Conservation (phyloP, 2,113 vertebrate genomes). For the Callionymus lyra region DNA sequence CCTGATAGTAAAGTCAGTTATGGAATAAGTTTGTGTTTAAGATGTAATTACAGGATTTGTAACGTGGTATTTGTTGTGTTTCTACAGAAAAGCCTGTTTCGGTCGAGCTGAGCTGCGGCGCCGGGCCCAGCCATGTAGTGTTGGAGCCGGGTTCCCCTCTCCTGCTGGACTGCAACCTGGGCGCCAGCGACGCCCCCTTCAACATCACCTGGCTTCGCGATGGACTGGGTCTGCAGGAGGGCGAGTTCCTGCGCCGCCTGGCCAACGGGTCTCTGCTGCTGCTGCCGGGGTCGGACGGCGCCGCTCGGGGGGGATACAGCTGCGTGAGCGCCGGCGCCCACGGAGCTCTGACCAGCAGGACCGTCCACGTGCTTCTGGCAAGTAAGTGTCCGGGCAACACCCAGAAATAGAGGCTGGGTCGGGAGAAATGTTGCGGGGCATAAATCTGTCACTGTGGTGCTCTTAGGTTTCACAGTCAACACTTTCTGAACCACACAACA, state of each 20-base stretch:
- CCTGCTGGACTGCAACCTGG: conserved; percentile 79
- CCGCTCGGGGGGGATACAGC: conserved; percentile 77
- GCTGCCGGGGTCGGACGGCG: conserved; percentile 35
- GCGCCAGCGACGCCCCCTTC: conserved; percentile 60
- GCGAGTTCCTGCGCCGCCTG: conserved; percentile 62
- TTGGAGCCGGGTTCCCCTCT: conserved; percentile 72
- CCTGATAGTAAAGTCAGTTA: no score
- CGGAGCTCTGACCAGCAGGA: conserved; percentile 82
- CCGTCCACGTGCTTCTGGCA: conserved; percentile 72
- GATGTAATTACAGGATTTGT: no score
- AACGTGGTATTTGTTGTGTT: conserved; percentile 20
- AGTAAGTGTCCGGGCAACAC: conserved; percentile 67
- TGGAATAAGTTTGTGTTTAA: no score
- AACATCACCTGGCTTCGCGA: conserved; percentile 83
- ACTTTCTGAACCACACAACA: no score
- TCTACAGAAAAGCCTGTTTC: conserved; percentile 71
- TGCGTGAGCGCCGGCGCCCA: conserved; percentile 74
- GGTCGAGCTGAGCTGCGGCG: conserved; percentile 83
- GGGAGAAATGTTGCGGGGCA: background rate
- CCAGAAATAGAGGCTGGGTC: no score
- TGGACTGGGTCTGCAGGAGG: conserved; percentile 61
- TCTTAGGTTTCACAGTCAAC: background rate
- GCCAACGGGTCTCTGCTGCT: conserved; percentile 80
- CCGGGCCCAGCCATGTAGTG: conserved; percentile 75
- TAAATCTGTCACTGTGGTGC: no score